Base-by-base conservation (phyloP, 2,113 vertebrate species). In the Corydoras maculifer region DNA sequence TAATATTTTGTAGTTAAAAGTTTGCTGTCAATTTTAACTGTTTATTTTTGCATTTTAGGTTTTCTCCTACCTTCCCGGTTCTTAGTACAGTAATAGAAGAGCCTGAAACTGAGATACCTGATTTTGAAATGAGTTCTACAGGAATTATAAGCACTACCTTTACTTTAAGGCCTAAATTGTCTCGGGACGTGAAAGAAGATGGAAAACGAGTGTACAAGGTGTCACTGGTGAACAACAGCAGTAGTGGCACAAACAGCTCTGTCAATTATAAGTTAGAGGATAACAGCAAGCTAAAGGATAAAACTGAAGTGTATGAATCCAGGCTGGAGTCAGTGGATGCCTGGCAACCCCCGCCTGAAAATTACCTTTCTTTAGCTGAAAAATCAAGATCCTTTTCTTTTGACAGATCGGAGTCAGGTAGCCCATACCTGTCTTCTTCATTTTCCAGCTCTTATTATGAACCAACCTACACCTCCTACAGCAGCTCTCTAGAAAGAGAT, bases 191-290 rank as follows among this genome's bases (percentile, higher is more conserved):
- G 0, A 77, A 51, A 3, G 72, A 90, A 0, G 85, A 92, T n/a
- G 57, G 60, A 65, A 84, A 79, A 29, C 73, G 79, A n/a, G 80
- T 92, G 25, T 86, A 72, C 65, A 93, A 94, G 78, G 78, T 92
- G 25, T 93, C 89, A 0, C 82, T 91, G 77, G 82, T 91, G 30
- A 64, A 2, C 1, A 69, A 2, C 1, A 69, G 7, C n/a, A 57
- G 18, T 50, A 75, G 62, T 50, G 10, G 66, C 13, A 6, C 5
- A 2, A 62, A 58, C 10, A 13, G 18, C 32, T 35, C 29, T 0
- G 51, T 1, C 14, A 6, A 57, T 3, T n/a, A 32, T 32, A 73
- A 70, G 3, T 9, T n/a, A 4, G 55, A 54, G 64, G 74, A 80
- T 35, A 60, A 59, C 6, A 15, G 14, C 9, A 48, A 32, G 35